Percentiles rank a stretch among this genome's conserved stretches.
phyloP scores from a whole-genome alignment of 1,140 invertebrate species.

The Mercenaria mercenaria region DNA sequence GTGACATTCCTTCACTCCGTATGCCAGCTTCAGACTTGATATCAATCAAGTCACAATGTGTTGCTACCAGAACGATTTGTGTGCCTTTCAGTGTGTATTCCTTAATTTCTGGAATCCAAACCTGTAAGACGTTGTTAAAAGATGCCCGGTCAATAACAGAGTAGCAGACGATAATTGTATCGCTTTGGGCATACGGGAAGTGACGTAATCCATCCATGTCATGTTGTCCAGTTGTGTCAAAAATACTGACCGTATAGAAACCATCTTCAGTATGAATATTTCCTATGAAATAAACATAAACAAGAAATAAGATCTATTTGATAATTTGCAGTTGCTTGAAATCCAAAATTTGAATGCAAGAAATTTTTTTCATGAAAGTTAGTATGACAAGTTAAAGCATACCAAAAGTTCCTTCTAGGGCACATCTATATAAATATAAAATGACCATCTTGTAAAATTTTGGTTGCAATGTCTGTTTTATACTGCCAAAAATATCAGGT shows the following conservation, averaged over 20 bases:
- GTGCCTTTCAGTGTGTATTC: conserved; percentile 88
- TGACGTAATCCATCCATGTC: conserved; percentile 22
- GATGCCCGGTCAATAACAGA: conserved; percentile 99
- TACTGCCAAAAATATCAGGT: too few relatives aligned
- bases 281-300: conserved; percentile 18
- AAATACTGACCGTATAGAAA: conserved; percentile 25
- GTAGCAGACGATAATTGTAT: conserved; percentile 99
- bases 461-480: too few relatives aligned
- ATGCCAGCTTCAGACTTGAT: conserved; percentile 91
- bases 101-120: conserved; percentile 88
- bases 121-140: conserved; percentile 98
- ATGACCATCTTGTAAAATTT: too few relatives aligned
- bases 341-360: too few relatives aligned
- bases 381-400: too few relatives aligned
- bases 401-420: too few relatives aligned
- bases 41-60: conserved; percentile 78
- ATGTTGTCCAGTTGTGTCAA: conserved; percentile 49
- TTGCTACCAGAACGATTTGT: conserved; percentile 92
- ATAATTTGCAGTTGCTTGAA: too few relatives aligned
- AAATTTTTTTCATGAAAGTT: too few relatives aligned
- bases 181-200: conserved; percentile 82
- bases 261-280: background rate
- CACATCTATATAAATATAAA: too few relatives aligned
- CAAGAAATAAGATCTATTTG: too few relatives aligned
- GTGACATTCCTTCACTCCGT: conserved; percentile 90